Percentiles rank a stretch among this genome's conserved stretches.
phyloP scores from a whole-genome alignment of 2,113 vertebrate species.

The Petaurus breviceps region DNA sequence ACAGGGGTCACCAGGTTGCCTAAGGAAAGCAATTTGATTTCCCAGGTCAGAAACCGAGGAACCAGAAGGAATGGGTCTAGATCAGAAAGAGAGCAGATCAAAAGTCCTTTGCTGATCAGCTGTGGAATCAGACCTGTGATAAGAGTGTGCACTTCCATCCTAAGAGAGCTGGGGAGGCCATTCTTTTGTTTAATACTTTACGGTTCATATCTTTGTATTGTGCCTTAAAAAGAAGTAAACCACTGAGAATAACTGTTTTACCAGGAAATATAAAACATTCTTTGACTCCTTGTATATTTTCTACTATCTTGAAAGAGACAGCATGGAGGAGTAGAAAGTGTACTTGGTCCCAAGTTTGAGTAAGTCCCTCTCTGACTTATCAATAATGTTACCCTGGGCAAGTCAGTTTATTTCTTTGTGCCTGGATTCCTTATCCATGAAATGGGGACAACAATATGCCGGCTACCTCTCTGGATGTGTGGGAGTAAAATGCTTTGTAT shows the following conservation, averaged over 20 bases:
- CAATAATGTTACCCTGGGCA: neutral
- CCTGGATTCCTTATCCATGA: neutral
- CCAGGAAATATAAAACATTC: neutral
- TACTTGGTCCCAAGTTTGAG: neutral
- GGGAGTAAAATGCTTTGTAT: neutral
- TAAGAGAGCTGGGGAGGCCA: neutral
- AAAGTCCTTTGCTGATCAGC: neutral
- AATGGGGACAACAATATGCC: neutral
- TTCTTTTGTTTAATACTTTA: neutral
- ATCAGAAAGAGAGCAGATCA: neutral
- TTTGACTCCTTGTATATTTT: neutral
- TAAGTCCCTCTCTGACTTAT: neutral
- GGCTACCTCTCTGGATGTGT: neutral
- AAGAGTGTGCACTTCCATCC: neutral
- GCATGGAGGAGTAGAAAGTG: neutral
- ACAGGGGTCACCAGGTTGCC: neutral
- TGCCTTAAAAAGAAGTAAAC: neutral
- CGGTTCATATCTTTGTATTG: neutral
- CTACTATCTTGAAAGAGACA: neutral
- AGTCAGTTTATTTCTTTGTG: neutral
- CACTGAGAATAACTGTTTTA: neutral
- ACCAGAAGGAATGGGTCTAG: neutral
- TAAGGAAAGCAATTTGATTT: neutral
- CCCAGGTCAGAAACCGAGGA: neutral
- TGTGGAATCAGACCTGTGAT: neutral